Conservation (phyloP, 2,113 vertebrate genomes). For the Labrus mixtus region DNA sequence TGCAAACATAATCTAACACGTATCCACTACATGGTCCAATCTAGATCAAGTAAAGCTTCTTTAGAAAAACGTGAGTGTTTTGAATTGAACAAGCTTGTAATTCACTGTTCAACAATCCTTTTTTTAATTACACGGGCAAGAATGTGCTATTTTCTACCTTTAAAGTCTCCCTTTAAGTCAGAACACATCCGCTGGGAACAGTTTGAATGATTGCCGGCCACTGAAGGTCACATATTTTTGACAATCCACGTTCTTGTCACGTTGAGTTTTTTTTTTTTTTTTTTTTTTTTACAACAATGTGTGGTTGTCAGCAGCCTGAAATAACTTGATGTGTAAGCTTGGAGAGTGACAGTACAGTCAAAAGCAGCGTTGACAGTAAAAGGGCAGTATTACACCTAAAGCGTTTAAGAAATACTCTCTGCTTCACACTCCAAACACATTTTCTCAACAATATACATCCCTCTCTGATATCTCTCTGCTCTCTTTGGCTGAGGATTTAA, state of each 20-base stretch:
- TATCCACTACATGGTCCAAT: too few species aligned
- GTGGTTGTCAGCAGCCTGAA: constrained; percentile 38
- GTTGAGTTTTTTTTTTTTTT: constrained; percentile 18
- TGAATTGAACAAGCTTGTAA: background rate
- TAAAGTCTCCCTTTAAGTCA: constrained; percentile 2
- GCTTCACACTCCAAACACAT: background rate
- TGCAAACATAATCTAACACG: background rate
- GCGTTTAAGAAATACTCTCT: constrained; percentile 10
- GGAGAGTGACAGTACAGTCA: constrained; percentile 20
- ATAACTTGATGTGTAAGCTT: constrained; percentile 23
- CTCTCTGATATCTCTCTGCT: constrained; percentile 28
- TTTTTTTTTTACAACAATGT: constrained; percentile 10
- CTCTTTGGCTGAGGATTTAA: constrained; percentile 46
- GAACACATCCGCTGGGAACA: constrained; percentile 15
- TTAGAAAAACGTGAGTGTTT: too few species aligned
- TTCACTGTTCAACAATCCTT: background rate
- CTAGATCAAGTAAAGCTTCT: background rate
- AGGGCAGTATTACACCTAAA: constrained; percentile 16
- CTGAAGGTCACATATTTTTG: constrained; percentile 43
- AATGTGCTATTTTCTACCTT: background rate
- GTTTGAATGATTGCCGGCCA: constrained; percentile 8
- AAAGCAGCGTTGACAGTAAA: constrained; percentile 43
- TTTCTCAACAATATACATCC: constrained; percentile 19
- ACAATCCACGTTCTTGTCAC: constrained; percentile 26
- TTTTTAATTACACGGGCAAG: background rate